Base-by-base conservation (phyloP, 2,888 invertebrate species). In the Incurvaria masculella region DNA sequence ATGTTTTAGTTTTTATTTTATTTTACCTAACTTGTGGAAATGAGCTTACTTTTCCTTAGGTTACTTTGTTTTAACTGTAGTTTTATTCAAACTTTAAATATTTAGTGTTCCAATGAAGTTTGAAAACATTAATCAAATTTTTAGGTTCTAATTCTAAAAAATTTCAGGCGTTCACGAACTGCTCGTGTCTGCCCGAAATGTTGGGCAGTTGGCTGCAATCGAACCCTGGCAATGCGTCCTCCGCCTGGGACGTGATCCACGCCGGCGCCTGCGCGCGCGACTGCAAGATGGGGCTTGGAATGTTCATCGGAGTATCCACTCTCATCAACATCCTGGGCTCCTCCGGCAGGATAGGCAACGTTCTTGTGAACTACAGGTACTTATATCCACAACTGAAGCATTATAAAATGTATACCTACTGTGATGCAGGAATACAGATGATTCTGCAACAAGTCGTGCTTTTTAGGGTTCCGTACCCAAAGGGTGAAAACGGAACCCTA, bases 321-420 rank as follows among this genome's bases (percentile, higher is more conserved):
- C 51, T 83, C 4, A 79, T 82, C 49, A 83, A 85, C 56, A 76
- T 82, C 53, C 62, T 87, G 18, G 82, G 81, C 2, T 82, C 84
- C 14, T 84, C 85, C n/a, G 85, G 85, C 1, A 79, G 81, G 55
- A 83, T 87, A 51, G 85, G 86, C 45, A 85, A 84, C 55, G 72
- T 86, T 23, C 66, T 87, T 46, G 81, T 87, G 2, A 84, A 84
- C 59, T 84, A 85, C 61, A 69, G 79, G 80, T 78, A 14, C 52
- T n/a, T n/a, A n/a, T n/a, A 53, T 45, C 27, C 27, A 11, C 14
- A 27, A 27, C 14, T 27, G 27, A 8, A 27, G 8, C 8, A 27
- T 27, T 27, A 11, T 27, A 11, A 27, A 27, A 27, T 27, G 14
- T 27, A 27, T 27, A 27, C 14, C 14, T 11, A 27, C 10, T 27